Evolutionary conservation across 35 echinoderm and acorn worm species (phyloP), one percentile per base, ranked within the genome.

Genomic region (Apostichopus japonicus): DNA sequence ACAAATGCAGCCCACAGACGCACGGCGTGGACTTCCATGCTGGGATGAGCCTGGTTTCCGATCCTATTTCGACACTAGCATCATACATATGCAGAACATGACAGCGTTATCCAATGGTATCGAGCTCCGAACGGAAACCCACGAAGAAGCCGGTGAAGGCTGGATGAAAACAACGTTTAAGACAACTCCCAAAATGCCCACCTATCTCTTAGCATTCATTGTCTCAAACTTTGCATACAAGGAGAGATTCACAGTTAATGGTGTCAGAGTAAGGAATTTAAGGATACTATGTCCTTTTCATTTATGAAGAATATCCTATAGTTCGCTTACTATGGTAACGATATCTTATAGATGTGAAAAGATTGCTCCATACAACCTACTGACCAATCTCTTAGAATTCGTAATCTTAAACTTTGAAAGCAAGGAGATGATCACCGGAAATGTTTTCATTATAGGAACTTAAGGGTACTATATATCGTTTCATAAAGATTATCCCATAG

Each of bases 1-100:
- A 3, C 94, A 95, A 72, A 93, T 98, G 92, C 91, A 98, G 54
- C 81, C 94, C 21, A 94, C 96, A 53, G 72, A 93, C n/a, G 94
- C 88, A 24, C 91, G 96, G 17, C 76, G 86, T 8, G 92, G 86
- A 4, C 81, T 95, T 22, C 96, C 96, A 6, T 98, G 96, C 81
- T 98, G 94, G 76, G 96, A 98, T 72, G 96, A 98, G 53, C 96
- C 96, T 14, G 89, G 82, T 53, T 92, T 98, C 21, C 88, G 94
- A 51, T 94, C 96, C 14, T 88, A 70, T 14, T 98, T 95, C 67
- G 94, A 95, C 24, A 92, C 90, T 8, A 87, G 75, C 4, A 96
- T 96, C 33, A 86, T 91, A 23, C 95, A 96, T 86, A 90, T 91
- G 11, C 53, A 25, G 0, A 90, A 96, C 56, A 92, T 96, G 90